phyloP scores from a whole-genome alignment of 64 coral and sea anemone species.

The Orbicella faveolata region DNA sequence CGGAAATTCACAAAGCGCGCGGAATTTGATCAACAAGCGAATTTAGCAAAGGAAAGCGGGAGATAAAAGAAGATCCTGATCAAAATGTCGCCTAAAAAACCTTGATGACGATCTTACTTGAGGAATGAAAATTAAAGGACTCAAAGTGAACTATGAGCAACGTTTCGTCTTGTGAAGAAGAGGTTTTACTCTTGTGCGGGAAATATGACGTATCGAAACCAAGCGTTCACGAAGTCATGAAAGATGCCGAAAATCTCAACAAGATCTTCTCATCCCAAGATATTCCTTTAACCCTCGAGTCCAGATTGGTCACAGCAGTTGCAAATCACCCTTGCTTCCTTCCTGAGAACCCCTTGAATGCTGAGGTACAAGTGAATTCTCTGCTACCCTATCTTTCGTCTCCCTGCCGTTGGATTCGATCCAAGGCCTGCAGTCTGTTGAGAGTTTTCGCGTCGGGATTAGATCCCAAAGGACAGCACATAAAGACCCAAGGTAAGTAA shows the following conservation, averaged over 20 bases:
- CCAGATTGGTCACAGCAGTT: conserved; percentile 74
- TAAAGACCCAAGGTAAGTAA: conserved; percentile 72
- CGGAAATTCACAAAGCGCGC: not conserved
- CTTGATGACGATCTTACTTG: not conserved
- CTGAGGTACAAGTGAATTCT: conserved; percentile 90
- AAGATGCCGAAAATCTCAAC: conserved; percentile 70
- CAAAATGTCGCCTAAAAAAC: not conserved
- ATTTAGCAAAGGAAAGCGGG: not conserved
- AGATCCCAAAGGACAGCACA: conserved; percentile 68
- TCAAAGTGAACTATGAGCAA: not conserved
- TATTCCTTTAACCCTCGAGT: conserved; percentile 52
- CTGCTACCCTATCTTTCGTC: conserved; percentile 82
- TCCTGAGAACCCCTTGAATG: conserved; percentile 70
- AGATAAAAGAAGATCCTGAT: too few species aligned
- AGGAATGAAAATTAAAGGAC: not conserved
- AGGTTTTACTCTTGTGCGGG: conserved; percentile 46
- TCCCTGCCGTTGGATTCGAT: conserved; percentile 51
- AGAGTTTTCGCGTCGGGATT: conserved; percentile 69
- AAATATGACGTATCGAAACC: conserved; percentile 51
- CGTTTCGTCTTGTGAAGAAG: conserved; percentile 15
- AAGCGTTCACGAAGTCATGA: conserved; percentile 68
- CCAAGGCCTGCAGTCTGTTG: conserved; percentile 78
- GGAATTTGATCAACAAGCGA: not conserved
- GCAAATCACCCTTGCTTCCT: conserved; percentile 85
- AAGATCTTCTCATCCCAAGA: conserved; percentile 3